These are phyloP conservation scores for Setophaga coronata DNA, from an alignment of 2,113 vertebrate species.

Conservation along the genomic window DNA sequence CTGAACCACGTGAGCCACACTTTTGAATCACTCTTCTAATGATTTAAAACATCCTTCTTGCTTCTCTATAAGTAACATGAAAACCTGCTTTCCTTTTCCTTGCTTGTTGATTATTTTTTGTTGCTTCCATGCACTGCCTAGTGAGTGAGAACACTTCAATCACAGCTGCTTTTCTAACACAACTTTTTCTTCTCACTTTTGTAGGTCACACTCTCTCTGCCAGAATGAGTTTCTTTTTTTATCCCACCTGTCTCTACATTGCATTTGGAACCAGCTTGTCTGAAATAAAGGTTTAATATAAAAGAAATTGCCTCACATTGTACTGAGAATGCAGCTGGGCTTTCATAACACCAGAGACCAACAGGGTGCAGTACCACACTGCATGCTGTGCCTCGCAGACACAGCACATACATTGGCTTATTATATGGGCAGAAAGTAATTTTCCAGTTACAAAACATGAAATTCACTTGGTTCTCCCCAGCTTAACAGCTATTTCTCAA, in stretches of 20 bases:
- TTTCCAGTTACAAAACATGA: conserved; percentile 1
- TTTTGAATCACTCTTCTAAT: background rate
- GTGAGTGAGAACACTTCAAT: background rate
- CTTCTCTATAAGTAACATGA: background rate
- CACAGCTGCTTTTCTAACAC: background rate
- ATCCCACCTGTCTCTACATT: background rate
- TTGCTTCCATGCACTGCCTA: background rate
- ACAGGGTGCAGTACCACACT: conserved; percentile 72
- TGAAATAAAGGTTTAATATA: background rate
- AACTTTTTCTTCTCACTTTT: background rate
- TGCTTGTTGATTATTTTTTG: background rate
- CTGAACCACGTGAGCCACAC: background rate
- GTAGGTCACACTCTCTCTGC: background rate
- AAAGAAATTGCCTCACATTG: background rate
- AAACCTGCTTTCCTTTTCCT: background rate
- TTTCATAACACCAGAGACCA: background rate
- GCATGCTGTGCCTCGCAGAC: background rate
- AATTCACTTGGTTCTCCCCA: background rate
- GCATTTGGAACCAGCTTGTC: background rate
- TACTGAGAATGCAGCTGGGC: background rate
- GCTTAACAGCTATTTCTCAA: background rate
- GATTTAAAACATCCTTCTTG: background rate
- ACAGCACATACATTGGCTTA: background rate
- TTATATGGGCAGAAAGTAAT: background rate
- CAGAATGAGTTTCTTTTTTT: background rate